phyloP scores from a whole-genome alignment of 2,888 invertebrate species.

The Phorcus lineatus region DNA sequence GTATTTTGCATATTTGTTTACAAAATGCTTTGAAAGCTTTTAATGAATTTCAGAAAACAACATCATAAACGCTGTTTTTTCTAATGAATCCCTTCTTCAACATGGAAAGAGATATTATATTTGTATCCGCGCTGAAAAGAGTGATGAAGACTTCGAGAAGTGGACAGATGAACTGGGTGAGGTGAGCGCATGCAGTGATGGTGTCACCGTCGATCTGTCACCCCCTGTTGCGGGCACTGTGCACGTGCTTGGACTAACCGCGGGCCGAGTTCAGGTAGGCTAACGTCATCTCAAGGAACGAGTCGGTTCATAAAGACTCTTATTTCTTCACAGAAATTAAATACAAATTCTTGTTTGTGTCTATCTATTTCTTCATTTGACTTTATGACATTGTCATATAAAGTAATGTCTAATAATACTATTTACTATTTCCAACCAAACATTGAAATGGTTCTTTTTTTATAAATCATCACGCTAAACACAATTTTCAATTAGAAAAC shows the following conservation, averaged over 20 bases:
- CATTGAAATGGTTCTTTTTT: too few relatives aligned
- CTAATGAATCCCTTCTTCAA: slow-evolving; percentile 5
- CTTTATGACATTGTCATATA: too few relatives aligned
- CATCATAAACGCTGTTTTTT: neutral
- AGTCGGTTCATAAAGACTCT: too few relatives aligned
- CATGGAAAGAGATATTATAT: slow-evolving; percentile 46
- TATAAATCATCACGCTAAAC: too few relatives aligned
- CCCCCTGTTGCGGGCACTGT: slow-evolving; percentile 43
- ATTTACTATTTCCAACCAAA: too few relatives aligned
- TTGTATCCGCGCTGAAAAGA: slow-evolving; percentile 47
- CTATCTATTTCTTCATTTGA: too few relatives aligned
- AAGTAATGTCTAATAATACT: too few relatives aligned
- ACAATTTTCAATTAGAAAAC: too few relatives aligned
- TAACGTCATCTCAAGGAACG: neutral
- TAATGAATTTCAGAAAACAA: neutral
- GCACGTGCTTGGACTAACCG: slow-evolving; percentile 36
- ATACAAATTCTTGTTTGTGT: too few relatives aligned
- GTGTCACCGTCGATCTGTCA: slow-evolving; percentile 53
- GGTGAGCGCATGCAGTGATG: slow-evolving; percentile 50
- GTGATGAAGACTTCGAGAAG: slow-evolving; percentile 40
- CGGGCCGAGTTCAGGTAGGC: slow-evolving; percentile 17
- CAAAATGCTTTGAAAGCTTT: neutral
- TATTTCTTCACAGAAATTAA: too few relatives aligned
- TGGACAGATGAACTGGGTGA: slow-evolving; percentile 44
- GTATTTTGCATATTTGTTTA: too few relatives aligned